Base-by-base conservation (phyloP, 2,888 invertebrate species). In the Aproaerema taeniolella region DNA sequence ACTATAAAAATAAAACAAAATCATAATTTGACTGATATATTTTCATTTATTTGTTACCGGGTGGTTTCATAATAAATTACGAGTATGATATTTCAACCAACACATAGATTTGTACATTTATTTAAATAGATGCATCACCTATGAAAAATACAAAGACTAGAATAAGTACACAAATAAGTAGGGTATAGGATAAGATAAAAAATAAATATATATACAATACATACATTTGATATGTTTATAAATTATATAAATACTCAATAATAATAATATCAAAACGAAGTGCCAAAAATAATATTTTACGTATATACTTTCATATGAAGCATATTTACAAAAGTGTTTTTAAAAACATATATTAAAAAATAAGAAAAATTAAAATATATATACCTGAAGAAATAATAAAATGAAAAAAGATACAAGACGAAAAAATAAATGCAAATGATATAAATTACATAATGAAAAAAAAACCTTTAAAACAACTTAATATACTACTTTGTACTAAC, bases 251-350 rank as follows among this genome's bases (percentile, higher is more conserved):
- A 20, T 10, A 30, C 9, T n/a, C n/a, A n/a, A n/a, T n/a, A 7
- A 49, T 31, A 11, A 37, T 42, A n/a, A 58, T 43, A 41, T 63
- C 40, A 55, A 64, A 37, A 53, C 39, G 66, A 76, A 81, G 76
- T 72, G 69, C 64, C 66, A 80, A 72, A 59, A 80, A 79, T 38
- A 82, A 78, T 61, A 59, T 67, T 66, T 67, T 80, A 82, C 79
- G 58, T 64, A 82, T 49, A 82, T 79, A 81, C 42, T 49, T 57
- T 46, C 43, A 75, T 78, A 79, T 33, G 74, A 78, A 82, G 67
- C 50, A 66, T 82, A 83, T 83, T 80, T 83, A 83, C 81, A 82
- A 82, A 75, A 82, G 81, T 14, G 24, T 25, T 43, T 43, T 61
- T 59, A 61, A 48, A 45, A 52, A 47, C 37, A 51, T 41, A 52